phyloP scores from a whole-genome alignment of 1,140 invertebrate species.

The Araneus ventricosus region DNA sequence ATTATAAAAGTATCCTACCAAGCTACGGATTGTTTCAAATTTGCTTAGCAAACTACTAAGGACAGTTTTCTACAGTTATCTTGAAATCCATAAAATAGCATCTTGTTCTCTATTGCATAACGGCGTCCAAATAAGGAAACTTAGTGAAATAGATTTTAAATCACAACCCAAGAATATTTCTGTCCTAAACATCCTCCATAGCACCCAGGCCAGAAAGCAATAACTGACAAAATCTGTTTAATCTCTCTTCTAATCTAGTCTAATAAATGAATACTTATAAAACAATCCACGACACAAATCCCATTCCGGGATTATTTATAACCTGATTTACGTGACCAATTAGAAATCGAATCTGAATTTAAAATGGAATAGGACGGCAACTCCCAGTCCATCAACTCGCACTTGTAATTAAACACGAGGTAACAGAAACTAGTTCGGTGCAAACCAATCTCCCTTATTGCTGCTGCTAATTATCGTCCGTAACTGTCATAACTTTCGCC shows the following conservation, averaged over 20 bases:
- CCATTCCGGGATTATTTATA: background rate
- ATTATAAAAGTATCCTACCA: no score
- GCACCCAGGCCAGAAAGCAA: background rate
- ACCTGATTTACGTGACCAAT: background rate
- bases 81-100: no score
- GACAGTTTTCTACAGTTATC: no score
- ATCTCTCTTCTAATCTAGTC: background rate
- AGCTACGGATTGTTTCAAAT: no score
- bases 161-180: no score
- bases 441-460: background rate
- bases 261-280: background rate
- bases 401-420: background rate
- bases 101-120: no score
- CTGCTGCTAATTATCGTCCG: slow-evolving; percentile 1
- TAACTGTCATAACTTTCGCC: slow-evolving; percentile 34
- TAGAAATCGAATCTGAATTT: background rate
- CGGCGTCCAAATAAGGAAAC: no score
- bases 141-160: no score
- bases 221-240: background rate
- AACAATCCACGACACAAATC: background rate
- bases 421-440: background rate
- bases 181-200: background rate
- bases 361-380: background rate
- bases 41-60: no score
- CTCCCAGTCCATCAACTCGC: background rate